Evolutionary conservation across 2,797 vertebrate genomes (phyloP).

Genomic region (Notolepis coatsorum): DNA sequence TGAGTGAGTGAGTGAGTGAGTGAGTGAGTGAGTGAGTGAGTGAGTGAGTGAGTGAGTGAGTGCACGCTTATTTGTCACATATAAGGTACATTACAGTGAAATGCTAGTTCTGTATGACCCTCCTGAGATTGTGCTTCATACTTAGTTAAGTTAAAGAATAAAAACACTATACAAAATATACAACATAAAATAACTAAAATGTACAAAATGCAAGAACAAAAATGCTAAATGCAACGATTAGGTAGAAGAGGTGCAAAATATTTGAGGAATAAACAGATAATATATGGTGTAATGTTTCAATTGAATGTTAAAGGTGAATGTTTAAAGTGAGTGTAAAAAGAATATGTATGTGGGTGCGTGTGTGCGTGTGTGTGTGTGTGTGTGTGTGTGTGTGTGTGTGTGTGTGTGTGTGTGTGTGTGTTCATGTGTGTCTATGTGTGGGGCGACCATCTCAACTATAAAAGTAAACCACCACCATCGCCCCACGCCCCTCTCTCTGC

Average conservation of each 20-base stretch:
- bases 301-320: too few relatives aligned
- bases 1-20: background rate
- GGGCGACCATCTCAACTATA: background rate
- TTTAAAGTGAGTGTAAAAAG: too few relatives aligned
- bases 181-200: too few relatives aligned
- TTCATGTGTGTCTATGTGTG: background rate
- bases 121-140: too few relatives aligned
- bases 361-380: conserved; percentile 6
- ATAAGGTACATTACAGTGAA: too few relatives aligned
- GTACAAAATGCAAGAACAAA: too few relatives aligned
- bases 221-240: too few relatives aligned
- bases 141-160: too few relatives aligned
- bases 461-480: conserved; percentile 38
- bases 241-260: too few relatives aligned
- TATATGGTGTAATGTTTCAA: background rate
- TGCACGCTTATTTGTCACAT: too few relatives aligned
- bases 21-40: background rate
- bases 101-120: too few relatives aligned
- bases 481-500: conserved; percentile 11
- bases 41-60: conserved; percentile 6
- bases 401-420: background rate
- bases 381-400: background rate
- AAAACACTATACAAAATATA: too few relatives aligned
- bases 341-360: background rate
- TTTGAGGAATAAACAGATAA: conserved; percentile 26